Base-by-base conservation (phyloP, 2,113 vertebrate species). In the Pomatostomus ruficeps region DNA sequence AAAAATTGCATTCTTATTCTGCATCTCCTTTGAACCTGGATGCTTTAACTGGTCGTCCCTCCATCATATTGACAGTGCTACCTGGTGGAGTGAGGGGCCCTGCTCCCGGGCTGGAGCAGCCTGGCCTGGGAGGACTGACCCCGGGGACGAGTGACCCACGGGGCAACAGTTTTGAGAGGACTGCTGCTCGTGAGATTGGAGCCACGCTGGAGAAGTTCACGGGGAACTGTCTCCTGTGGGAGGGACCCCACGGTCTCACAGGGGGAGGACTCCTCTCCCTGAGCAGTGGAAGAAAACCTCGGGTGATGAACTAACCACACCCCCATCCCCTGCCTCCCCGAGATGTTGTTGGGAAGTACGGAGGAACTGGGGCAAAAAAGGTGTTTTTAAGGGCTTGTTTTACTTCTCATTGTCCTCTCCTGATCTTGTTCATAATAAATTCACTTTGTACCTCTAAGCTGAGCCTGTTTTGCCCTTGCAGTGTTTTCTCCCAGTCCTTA, bases 31-130 rank as follows among this genome's bases (percentile, higher is more conserved):
- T 2, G 4, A 77, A 77, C 17, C 12, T 20, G 12, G 24, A 51
- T 81, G n/a, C 21, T 61, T 45, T 52, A 67, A 63, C 8, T 71
- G n/a, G n/a, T n/a, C n/a, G n/a, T n/a, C n/a, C n/a, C n/a, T n/a
- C n/a, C n/a, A n/a, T n/a, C n/a, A n/a, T n/a, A n/a, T n/a, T n/a
- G n/a, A n/a, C n/a, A n/a, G n/a, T n/a, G n/a, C n/a, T n/a, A n/a
- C n/a, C 6, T 0, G 0, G 25, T 71, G 10, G 45, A 82, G 20
- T 42, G 20, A 70, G 5, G 1, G 8, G 12, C 49, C 23, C 10
- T 42, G 65, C 65, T 42, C 24, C 45, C 45, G 59, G 4, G 36
- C 36, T 59, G 35, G 7, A 59, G 36, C 35, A 70, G 14, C 14
- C 43, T n/a, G 24, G 58, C 65, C 78, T 48, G 48, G 23, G 23